Percentiles rank a stretch among this genome's conserved stretches.
phyloP scores from a whole-genome alignment of 2,113 vertebrate species.

The Onychostoma macrolepis region DNA sequence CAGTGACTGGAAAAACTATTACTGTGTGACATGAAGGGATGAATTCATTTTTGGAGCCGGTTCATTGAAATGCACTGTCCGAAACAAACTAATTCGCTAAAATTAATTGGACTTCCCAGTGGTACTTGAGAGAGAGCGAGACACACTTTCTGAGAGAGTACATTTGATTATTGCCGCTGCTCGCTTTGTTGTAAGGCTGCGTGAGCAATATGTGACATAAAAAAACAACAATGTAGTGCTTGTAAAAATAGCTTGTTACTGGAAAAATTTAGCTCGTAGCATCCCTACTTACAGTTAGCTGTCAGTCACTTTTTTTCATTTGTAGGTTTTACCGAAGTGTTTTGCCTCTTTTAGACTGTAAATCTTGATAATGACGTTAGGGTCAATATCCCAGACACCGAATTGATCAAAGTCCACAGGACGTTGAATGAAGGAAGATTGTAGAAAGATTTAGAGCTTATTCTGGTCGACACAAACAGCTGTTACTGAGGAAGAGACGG shows the following conservation, averaged over 20 bases:
- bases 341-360: not conserved
- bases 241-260: slow-evolving; percentile 13
- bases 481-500: slow-evolving; percentile 46
- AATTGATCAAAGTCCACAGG: not conserved
- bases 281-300: not conserved
- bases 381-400: not conserved
- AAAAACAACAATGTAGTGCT: slow-evolving; percentile 13
- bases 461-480: slow-evolving; percentile 36
- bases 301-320: slow-evolving; percentile 8
- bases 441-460: slow-evolving; percentile 19
- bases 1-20: not conserved
- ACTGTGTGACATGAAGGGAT: not conserved
- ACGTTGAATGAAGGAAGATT: slow-evolving; percentile 9
- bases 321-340: not conserved
- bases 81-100: slow-evolving; percentile 13
- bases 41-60: not conserved
- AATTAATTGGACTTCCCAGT: slow-evolving; percentile 15
- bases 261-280: not conserved
- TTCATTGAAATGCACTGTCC: slow-evolving; percentile 1
- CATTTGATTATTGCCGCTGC: not conserved
- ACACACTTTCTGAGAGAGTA: not conserved
- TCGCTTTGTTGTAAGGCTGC: not conserved
- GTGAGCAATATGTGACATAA: not conserved
- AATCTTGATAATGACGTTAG: not conserved
- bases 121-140: not conserved